Evolutionary conservation across 1,140 invertebrate genomes (phyloP).

Genomic region (Mizuhopecten yessoensis): DNA sequence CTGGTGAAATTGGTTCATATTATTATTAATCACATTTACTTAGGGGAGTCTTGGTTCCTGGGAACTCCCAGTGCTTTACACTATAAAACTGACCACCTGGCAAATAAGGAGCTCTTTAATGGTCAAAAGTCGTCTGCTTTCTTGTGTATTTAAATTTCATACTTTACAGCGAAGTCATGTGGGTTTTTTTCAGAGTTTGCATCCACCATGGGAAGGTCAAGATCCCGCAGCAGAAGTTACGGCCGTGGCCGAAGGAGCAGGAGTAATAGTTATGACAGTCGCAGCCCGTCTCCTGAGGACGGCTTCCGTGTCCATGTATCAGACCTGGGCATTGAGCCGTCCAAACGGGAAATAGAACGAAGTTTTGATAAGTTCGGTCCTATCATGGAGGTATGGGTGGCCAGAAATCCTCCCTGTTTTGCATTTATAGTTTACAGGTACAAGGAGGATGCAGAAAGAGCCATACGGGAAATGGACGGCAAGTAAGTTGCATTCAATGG

Average conservation of each 20-base stretch:
- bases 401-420: conserved; percentile 83
- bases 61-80: no score
- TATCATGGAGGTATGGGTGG: conserved; percentile 82
- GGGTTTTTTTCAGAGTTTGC: not conserved
- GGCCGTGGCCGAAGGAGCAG: conserved; percentile 60
- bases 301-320: conserved; percentile 79
- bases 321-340: conserved; percentile 78
- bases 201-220: conserved; percentile 59
- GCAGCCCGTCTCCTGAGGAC: conserved; percentile 70
- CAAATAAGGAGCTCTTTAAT: no score
- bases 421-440: conserved; percentile 82
- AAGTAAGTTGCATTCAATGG: conserved; percentile 72
- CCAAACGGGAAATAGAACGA: conserved; percentile 78
- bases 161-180: no score
- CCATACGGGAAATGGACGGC: conserved; percentile 82
- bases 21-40: no score
- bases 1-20: no score
- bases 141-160: no score
- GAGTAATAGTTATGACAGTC: conserved; percentile 69
- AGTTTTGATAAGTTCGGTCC: conserved; percentile 82
- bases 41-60: no score
- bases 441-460: conserved; percentile 79
- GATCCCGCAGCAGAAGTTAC: conserved; percentile 61
- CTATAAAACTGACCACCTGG: no score
- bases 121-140: no score